Base-by-base conservation (phyloP, 53 echinoderm and acorn worm genomes). In the Stichopus horrens region DNA sequence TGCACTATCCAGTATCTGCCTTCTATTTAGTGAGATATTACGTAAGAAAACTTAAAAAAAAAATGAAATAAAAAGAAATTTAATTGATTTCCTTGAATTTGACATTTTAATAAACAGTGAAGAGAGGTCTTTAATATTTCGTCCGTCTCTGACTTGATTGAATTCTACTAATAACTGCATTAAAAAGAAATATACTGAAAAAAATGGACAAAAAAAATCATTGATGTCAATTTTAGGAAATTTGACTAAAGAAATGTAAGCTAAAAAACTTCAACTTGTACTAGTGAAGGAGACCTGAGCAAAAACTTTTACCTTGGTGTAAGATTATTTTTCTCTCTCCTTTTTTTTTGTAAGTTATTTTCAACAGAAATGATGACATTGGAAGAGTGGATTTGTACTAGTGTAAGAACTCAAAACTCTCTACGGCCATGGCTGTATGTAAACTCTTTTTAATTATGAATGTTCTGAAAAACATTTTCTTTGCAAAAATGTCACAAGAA, bases 391-490 rank as follows among this genome's bases (percentile, higher is more conserved):
- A 37, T 37, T 37, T 37, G 37, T 37, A 37, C 37, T 37, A 37
- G 37, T 63, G 10, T 63, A 16, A 63, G 16, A 16, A 16, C 63
- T 63, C 63, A 16, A 63, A 37, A 63, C 63, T 63, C 63, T 7
- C 63, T 63, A 10, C 16, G 63, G 16, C 63, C 63, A 13, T 16
- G 10, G 16, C 63, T 53, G 79, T 53, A 79, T 79, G 79, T 79
- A 13, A 53, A 53, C 79, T 37, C 23, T 75, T 75, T 75, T 75
- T 75, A 75, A 75, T 75, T 75, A 75, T 75, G 75, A 75, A 75
- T 75, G 75, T 75, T 75, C 75, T 23, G 23, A 75, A 79, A 77
- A 52, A 79, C 79, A 79, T 79, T 79, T 37, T 53, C 79, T 79
- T 79, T 79, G 79, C 79, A 79, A 79, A 75, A 79, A 63, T 63